These are phyloP conservation scores for Phallusia fumigata DNA, from an alignment of 23 tunicate species.

Conservation along the genomic window DNA sequence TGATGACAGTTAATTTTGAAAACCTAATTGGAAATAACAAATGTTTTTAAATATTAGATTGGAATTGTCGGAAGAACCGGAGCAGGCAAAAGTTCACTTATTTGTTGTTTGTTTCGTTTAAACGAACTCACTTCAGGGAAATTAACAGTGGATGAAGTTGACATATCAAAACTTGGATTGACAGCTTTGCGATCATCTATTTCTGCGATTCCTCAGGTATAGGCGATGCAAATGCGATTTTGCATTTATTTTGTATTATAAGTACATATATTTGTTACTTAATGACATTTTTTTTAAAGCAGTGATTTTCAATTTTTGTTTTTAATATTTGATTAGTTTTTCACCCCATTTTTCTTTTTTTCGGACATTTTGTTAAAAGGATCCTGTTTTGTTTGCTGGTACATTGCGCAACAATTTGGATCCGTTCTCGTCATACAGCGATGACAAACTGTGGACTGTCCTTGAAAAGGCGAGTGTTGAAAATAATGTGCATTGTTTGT, in stretches of 20 bases:
- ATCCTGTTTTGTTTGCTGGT: constrained; percentile 83
- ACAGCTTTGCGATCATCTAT: constrained; percentile 50
- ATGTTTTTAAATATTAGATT: too few species aligned
- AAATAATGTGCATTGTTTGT: too few species aligned
- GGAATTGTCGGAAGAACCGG: constrained; percentile 80
- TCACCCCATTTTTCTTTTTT: too few species aligned
- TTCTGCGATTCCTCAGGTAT: constrained; percentile 63
- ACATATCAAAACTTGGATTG: constrained; percentile 44
- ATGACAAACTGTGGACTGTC: constrained; percentile 73
- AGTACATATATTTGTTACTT: too few species aligned
- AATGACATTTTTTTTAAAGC: too few species aligned
- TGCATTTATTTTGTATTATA: too few species aligned
- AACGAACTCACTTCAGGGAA: constrained; percentile 47
- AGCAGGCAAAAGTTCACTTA: constrained; percentile 87
- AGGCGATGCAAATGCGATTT: too few species aligned
- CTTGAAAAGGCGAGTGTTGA: constrained; percentile 53
- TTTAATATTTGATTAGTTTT: too few species aligned
- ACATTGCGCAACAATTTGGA: constrained; percentile 80
- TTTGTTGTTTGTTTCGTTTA: constrained; percentile 58
- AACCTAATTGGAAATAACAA: too few species aligned
- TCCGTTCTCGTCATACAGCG: constrained; percentile 65
- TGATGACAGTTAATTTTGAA: too few species aligned
- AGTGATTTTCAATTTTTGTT: too few species aligned
- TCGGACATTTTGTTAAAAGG: constrained; percentile 34
- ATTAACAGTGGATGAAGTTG: constrained; percentile 48